Evolutionary conservation across 2,113 vertebrate genomes (phyloP).

Genomic region (Clupea harengus): DNA sequence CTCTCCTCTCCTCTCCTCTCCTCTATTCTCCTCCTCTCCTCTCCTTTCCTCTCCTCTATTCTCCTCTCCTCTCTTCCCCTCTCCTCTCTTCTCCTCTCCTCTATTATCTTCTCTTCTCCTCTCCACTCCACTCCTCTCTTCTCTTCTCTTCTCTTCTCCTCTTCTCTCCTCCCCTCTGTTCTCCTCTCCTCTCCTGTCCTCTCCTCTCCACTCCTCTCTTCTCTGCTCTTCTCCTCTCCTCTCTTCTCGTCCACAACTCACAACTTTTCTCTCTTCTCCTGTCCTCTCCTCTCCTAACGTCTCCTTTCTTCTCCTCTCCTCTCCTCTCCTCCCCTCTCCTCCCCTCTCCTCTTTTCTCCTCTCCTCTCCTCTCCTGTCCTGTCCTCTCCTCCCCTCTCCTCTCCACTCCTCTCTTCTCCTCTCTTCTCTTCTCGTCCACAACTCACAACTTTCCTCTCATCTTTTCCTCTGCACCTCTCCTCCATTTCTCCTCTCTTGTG

Average conservation of each 20-base stretch:
- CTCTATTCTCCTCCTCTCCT: background rate
- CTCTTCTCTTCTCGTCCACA: background rate
- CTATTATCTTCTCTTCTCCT: background rate
- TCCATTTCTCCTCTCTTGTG: background rate
- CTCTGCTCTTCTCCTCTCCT: background rate
- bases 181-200: background rate
- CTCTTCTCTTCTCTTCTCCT: background rate
- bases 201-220: conserved; percentile 9
- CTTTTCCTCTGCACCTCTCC: background rate
- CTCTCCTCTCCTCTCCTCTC: too few species aligned
- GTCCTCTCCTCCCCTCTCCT: background rate
- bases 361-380: conserved; percentile 10
- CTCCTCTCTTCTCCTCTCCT: background rate
- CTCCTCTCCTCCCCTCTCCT: background rate
- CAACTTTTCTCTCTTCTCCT: background rate
- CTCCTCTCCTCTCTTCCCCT: background rate
- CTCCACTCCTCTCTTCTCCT: background rate
- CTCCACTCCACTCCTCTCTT: background rate
- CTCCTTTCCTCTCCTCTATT: background rate
- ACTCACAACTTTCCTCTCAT: background rate
- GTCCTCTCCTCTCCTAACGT: background rate
- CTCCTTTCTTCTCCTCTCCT: background rate
- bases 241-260: background rate
- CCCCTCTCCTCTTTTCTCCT: background rate
- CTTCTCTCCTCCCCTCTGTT: background rate